Base-by-base conservation (phyloP, 2,113 vertebrate genomes). In the Barnardius zonarius region DNA sequence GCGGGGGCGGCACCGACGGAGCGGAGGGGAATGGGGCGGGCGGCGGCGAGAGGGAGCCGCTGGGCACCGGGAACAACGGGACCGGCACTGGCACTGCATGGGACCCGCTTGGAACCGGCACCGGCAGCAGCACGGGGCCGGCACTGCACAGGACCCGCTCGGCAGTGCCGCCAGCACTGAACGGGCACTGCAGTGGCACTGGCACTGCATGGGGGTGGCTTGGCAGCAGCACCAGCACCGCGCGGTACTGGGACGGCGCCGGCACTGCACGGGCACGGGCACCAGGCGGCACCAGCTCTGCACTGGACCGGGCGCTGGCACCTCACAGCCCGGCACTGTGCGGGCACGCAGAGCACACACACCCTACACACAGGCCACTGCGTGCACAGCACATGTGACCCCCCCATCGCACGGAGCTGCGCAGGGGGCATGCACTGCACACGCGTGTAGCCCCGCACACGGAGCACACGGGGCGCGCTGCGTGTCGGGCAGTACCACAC, bases 371-470 rank as follows among this genome's bases (percentile, higher is more conserved):
- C 19, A 1, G 17, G 46, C 1, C 19, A 1, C 33, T 4, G 57
- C 30, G 5, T 2, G 13, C 37, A 2, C 43, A 10, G 39, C 39
- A 10, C 39, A 39, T 39, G 39, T 10, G 39, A 39, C 5, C 9
- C 5, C 31, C 25, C 19, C 37, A 2, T 1, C 3, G 6, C 66
- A 2, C 43, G 22, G 17, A 8, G 31, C 23, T 5, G 37, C 37
- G 6, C 23, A 8, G 7, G 6, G 22, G 24, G 22, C 54, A 23
- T 13, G 9, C n/a, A 11, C 14, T 4, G 18, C 23, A 33, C 33
- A 7, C 3, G 2, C 3, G 3, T 30, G 46, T 30, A 3, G 3
- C 25, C 3, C 20, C 1, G 2, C 41, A 19, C 62, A 10, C 1
- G 3, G 13, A 41, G 17, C 59, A 27, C 10, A 4, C 7, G 1